phyloP scores from a whole-genome alignment of 1,140 invertebrate genomes.

The Akabosia matsudoensis region DNA sequence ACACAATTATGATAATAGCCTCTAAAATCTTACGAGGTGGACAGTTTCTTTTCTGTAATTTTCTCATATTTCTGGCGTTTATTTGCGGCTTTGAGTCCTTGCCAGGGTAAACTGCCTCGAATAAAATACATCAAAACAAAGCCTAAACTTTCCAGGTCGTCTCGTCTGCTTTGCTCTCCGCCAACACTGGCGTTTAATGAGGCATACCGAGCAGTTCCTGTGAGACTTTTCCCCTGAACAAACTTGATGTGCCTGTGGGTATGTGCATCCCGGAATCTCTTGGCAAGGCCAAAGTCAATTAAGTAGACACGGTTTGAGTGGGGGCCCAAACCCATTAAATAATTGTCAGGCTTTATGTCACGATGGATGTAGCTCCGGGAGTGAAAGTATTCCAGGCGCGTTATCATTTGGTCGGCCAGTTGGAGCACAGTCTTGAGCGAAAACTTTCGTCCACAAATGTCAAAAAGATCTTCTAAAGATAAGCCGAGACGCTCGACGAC shows the following conservation, averaged over 20 bases:
- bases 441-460: conserved; percentile 91
- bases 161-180: conserved; percentile 63
- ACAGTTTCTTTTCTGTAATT: conserved; percentile 22
- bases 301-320: conserved; percentile 92
- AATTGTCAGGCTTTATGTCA: conserved; percentile 95
- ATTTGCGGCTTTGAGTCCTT: conserved; percentile 11
- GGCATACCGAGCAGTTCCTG: conserved; percentile 94
- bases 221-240: conserved; percentile 94
- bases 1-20: too few species aligned
- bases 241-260: conserved; percentile 85
- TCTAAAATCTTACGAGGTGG: background rate
- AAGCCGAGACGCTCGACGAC: conserved; percentile 96
- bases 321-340: conserved; percentile 93
- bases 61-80: conserved; percentile 23
- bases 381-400: conserved; percentile 88
- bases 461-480: conserved; percentile 93
- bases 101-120: conserved; percentile 12
- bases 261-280: conserved; percentile 79
- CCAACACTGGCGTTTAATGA: conserved; percentile 95
- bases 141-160: background rate
- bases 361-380: conserved; percentile 94
- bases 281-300: conserved; percentile 95
- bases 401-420: conserved; percentile 91
- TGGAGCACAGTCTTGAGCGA: conserved; percentile 96
- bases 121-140: conserved; percentile 4